Base-by-base conservation (phyloP, 2,888 invertebrate genomes). In the Lottia gigantea region DNA sequence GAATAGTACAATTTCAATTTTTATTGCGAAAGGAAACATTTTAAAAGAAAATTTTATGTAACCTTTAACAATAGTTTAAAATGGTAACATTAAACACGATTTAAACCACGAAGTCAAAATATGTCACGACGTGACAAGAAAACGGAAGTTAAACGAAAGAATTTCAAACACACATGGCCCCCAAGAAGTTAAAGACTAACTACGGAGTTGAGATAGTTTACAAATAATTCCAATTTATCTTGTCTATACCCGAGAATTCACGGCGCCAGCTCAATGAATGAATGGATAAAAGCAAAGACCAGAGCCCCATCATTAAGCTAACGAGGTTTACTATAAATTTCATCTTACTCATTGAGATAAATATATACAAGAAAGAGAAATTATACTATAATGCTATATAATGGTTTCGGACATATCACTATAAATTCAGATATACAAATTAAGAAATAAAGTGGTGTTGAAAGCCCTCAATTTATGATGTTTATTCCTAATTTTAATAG, bases 161-260 rank as follows among this genome's bases (percentile, higher is more conserved):
- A 55, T 23, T 23, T 19, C 19, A 55, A 23, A 55, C 19, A 14
- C 55, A 55, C 55, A 55, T 55, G 55, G 55, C 55, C 55, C 55
- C 19, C 23, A 23, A 55, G 55, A 55, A 23, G 23, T 55, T 55
- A 55, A 55, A 55, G 55, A 23, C 55, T 19, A 55, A 55, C 55
- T 23, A 19, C 19, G 19, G 55, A 55, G 55, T 23, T 55, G 40
- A 55, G 55, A 55, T 55, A 55, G 55, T 55, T 67, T 55, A 40
- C 40, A 26, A 67, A 49, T 67, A 67, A 67, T 31, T 66, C 49
- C 46, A 61, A 19, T 67, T 67, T 67, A 67, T 67, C 67, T 15
- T 40, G 26, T 40, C n/a, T 67, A 40, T 31, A 55, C 31, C 40
- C 55, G 19, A 40, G 40, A 49, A 26, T 55, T n/a, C 61, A 26